phyloP scores from a whole-genome alignment of 2,113 vertebrate genomes.

The Myotis davidii region DNA sequence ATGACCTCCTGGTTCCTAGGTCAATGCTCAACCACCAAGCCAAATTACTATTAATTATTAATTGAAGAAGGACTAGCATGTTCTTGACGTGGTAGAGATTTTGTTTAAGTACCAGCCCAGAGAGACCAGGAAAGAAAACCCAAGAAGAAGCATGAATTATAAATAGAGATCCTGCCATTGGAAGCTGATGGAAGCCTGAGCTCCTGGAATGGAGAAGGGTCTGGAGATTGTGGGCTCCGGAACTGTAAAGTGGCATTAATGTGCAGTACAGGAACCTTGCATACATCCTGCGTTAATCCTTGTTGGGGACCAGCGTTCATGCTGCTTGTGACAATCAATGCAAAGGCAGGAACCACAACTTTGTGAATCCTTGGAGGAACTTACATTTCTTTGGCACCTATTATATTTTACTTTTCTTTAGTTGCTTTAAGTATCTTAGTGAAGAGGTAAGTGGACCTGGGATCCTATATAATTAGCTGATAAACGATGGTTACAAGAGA shows the following conservation, averaged over 20 bases:
- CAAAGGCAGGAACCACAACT: background rate
- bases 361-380: background rate
- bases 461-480: background rate
- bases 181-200: conserved; percentile 30
- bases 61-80: conserved; percentile 56
- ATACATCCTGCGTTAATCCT: background rate
- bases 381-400: background rate
- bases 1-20: too few relatives aligned
- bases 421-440: background rate
- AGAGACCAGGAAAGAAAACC: conserved; percentile 74
- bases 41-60: conserved; percentile 70
- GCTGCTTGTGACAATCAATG: background rate
- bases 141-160: conserved; percentile 77
- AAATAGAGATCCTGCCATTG: conserved; percentile 72
- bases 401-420: background rate
- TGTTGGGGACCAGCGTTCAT: background rate
- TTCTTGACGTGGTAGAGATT: conserved; percentile 56
- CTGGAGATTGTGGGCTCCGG: background rate
- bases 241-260: background rate
- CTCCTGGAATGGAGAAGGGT: background rate
- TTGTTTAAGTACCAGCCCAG: conserved; percentile 72
- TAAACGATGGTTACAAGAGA: background rate
- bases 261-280: background rate
- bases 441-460: background rate
- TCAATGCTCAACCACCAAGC: too few relatives aligned